A percentile compares a stretch with the other conserved stretches of the same genome.
These are phyloP conservation scores for Formica selysi DNA, from an alignment of 1,140 invertebrate species.

Conservation along the genomic window DNA sequence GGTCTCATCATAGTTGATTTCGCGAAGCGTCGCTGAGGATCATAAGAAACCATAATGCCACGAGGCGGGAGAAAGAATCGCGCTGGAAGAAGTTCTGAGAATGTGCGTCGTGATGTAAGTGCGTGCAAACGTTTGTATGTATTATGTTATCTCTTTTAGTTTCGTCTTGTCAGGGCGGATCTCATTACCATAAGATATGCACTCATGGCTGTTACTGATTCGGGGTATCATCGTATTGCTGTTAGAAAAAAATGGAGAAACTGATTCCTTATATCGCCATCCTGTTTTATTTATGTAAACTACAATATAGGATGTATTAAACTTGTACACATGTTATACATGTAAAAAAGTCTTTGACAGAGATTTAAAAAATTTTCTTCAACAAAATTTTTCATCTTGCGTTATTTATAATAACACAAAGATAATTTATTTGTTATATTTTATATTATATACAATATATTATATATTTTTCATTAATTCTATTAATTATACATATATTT, in stretches of 20 bases:
- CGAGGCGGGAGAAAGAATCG: constrained; percentile 37
- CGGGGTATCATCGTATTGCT: neutral
- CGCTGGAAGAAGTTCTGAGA: constrained; percentile 69
- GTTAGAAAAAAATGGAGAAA: neutral
- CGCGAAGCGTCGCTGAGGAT: constrained; percentile 39
- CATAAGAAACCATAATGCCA: constrained; percentile 40
- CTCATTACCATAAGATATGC: constrained; percentile 65
- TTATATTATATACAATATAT: neutral
- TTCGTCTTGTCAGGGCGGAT: constrained; percentile 58
- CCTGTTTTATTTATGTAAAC: neutral
- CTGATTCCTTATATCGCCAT: neutral
- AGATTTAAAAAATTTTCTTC: neutral
- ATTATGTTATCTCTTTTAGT: constrained; percentile 65
- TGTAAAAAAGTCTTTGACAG: neutral
- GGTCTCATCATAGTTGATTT: constrained; percentile 43
- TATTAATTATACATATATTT: too few species aligned
- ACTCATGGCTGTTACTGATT: constrained; percentile 13
- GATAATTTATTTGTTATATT: neutral
- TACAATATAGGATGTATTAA: too few species aligned
- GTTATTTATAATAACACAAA: neutral
- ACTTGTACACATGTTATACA: neutral
- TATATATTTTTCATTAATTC: neutral
- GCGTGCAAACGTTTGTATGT: constrained; percentile 54
- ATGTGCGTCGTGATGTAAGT: constrained; percentile 66
- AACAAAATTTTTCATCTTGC: neutral